Base-by-base conservation (phyloP, 2,888 invertebrate species). In the Cheilosia vernalis region DNA sequence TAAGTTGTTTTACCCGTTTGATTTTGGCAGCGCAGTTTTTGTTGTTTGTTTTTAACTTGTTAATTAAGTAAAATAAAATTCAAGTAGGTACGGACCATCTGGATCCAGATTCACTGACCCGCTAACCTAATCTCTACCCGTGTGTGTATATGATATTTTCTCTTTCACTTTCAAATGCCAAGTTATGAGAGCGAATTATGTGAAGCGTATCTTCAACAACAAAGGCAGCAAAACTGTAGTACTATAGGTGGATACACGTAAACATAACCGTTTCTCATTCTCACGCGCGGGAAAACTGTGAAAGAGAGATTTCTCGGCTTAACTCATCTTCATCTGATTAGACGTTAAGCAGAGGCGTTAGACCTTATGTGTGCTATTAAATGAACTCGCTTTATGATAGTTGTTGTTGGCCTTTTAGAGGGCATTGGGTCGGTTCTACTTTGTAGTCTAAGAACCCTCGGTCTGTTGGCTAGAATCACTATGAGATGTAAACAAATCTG, bases 101-200 rank as follows among this genome's bases (percentile, higher is more conserved):
- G 53, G 73, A 60, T 51, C 44, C 2, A 56, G 70, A 80, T 80
- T 55, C 76, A 58, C 70, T 84, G 58, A 84, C 79, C 79, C 42
- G 58, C 58, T 84, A 73, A 79, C 83, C 78, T 30, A 69, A 40
- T 67, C 33, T 49, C 6, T 15, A 47, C 17, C n/a, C 19, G n/a
- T 44, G 19, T 21, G 19, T 24, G 19, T 21, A 15, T 24, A 9
- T 2, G 1, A 24, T 44, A 61, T 70, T 82, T 74, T 69, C 63
- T 79, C 63, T 84, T 84, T 84, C 83, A 79, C 83, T 84, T 84
- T 84, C 70, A 56, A 79, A 69, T 64, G 64, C 63, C 66, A 24
- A 10, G 30, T 49, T 27, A 19, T 63, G 17, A 40, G 56, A 56
- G 44, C 5, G 64, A 49, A 30, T 40, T 40, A 56, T 63, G 33